Base-by-base conservation (phyloP, 2,113 vertebrate genomes). In the Hystrix cristata region DNA sequence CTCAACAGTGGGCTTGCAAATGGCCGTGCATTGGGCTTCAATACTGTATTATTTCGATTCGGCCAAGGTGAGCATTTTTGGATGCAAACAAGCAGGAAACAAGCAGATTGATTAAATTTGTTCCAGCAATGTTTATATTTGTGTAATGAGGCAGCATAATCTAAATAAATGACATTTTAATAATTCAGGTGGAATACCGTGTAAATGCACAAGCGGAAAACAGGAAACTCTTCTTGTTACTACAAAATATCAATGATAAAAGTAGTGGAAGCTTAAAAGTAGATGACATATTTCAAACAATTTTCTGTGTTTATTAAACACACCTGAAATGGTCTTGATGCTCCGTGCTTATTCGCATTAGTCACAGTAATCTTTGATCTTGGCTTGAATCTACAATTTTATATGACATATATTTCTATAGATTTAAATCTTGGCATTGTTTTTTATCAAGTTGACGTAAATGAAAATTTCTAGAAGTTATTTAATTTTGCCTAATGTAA, bases 101-200 rank as follows among this genome's bases (percentile, higher is more conserved):
- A 74, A 16, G 55, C 59, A 91, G 38, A 86, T 48, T 65, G 34
- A 74, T 51, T 95, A 82, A 94, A 90, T 89, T 74, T 94, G n/a
- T 31, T 94, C 62, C 95, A 80, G 16, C 5, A 31, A 62, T 21
- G 65, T 87, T 92, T 79, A 62, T 74, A 59, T 80, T 90, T 92
- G 71, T 90, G 38, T 74, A 87, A 94, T 79, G 59, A 89, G 27
- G 84, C 62, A 80, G 55, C 12, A 80, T 67, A 80, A 90, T 83
- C 29, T 94, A 96, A 93, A 84, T 84, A 69, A 96, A 95, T 87
- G 60, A 87, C 53, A 96, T 90, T 94, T 96, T 94, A 94, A 80
- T 88, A 91, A 88, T 82, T 34, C 4, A 85, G 65, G 14, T 92
- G 34, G 53, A 85, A 34, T 80, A 43, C 78, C 10, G 1, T 53